These are phyloP conservation scores for Stegastes partitus DNA, from an alignment of 2,113 vertebrate species.

Conservation along the genomic window DNA sequence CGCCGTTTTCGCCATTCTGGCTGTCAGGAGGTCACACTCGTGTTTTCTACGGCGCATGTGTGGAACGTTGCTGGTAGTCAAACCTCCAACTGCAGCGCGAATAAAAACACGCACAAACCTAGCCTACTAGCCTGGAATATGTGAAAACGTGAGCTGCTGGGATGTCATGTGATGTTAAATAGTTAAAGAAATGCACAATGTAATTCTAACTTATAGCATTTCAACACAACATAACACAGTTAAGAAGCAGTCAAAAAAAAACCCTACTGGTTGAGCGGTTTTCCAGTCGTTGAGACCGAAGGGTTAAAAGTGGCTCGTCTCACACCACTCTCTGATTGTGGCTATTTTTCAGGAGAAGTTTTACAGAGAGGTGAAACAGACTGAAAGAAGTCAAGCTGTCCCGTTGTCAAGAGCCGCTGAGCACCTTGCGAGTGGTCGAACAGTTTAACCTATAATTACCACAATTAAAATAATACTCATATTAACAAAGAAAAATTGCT, in stretches of 20 bases:
- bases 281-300: background rate
- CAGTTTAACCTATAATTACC: conserved; percentile 87
- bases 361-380: conserved; percentile 40
- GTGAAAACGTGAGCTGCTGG: background rate
- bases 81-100: background rate
- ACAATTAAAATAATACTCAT: conserved; percentile 88
- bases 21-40: background rate
- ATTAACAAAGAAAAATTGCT: conserved; percentile 87
- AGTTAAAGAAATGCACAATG: background rate
- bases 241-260: no score
- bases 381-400: conserved; percentile 70
- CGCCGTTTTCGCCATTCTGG: background rate
- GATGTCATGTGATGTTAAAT: background rate
- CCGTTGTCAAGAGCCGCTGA: conserved; percentile 72
- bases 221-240: background rate
- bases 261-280: background rate
- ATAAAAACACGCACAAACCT: no score
- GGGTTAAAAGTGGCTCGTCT: background rate
- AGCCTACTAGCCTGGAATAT: background rate
- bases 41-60: background rate
- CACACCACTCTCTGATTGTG: background rate
- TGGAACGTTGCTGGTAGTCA: background rate
- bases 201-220: background rate
- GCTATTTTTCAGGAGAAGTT: background rate
- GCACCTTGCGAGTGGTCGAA: conserved; percentile 80